Percentiles rank a stretch among this genome's conserved stretches.
Evolutionary conservation across 2,888 invertebrate genomes (phyloP).

Genomic region (Pyrrhia umbra): DNA sequence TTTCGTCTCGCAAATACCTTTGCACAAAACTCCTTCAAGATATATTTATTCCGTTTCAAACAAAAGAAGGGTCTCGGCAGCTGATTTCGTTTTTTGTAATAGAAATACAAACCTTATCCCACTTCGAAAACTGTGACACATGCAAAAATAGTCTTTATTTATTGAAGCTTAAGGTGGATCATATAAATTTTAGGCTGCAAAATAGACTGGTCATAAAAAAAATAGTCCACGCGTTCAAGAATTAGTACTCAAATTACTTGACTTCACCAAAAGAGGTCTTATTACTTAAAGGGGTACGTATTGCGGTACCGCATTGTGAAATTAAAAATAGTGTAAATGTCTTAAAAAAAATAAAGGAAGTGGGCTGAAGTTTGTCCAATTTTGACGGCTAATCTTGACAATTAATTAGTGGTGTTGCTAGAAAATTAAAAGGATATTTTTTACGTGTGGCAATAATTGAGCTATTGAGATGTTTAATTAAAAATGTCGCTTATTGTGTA

Average conservation of each 20-base stretch:
- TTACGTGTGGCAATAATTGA: conserved; percentile 32
- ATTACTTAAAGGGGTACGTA: conserved; percentile 74
- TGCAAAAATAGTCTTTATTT: conserved; percentile 18
- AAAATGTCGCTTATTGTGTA: conserved; percentile 29
- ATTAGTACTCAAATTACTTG: conserved; percentile 87
- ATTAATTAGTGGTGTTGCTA: conserved; percentile 79
- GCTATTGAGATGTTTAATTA: conserved; percentile 58
- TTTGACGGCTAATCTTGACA: conserved; percentile 72
- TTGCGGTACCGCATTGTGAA: conserved; percentile 68
- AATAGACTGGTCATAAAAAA: conserved; percentile 22
- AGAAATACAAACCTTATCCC: conserved; percentile 45
- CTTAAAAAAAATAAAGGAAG: conserved; percentile 68
- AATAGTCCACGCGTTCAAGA: conserved; percentile 67
- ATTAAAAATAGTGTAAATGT: conserved; percentile 83
- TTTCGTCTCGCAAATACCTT: conserved; percentile 85
- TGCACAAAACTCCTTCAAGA: conserved; percentile 79
- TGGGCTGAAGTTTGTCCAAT: conserved; percentile 66
- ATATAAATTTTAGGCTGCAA: not conserved
- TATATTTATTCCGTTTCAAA: conserved; percentile 83
- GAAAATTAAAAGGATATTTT: conserved; percentile 56
- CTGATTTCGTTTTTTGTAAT: conserved; percentile 79
- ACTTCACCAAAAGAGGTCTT: conserved; percentile 78
- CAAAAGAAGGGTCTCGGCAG: conserved; percentile 80
- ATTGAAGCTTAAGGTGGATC: fast-evolving
- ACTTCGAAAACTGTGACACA: not conserved